Evolutionary conservation across 2,113 vertebrate genomes (phyloP).

Genomic region (Rhinolophus sinicus): DNA sequence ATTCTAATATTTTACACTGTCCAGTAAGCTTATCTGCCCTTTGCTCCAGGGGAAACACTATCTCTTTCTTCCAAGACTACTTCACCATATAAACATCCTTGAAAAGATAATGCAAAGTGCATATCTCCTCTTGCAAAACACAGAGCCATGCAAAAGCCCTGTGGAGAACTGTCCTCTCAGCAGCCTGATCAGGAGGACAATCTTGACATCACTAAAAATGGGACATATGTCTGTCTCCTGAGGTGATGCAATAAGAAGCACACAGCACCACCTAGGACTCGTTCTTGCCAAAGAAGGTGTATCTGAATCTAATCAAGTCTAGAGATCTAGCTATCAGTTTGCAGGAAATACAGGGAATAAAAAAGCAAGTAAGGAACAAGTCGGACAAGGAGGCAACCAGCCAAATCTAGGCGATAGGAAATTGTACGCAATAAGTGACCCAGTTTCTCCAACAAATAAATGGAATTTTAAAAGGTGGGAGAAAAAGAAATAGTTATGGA

Average conservation of each 20-base stretch:
- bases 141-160: neutral
- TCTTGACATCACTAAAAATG: constrained; percentile 7
- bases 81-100: constrained; percentile 1
- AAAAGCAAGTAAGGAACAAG: neutral
- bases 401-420: neutral
- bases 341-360: neutral
- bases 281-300: neutral
- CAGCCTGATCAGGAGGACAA: neutral
- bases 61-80: neutral
- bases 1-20: neutral
- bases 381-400: neutral
- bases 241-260: neutral
- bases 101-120: constrained; percentile 1
- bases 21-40: neutral
- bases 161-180: neutral
- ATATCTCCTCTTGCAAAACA: neutral
- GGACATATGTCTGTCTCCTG: neutral
- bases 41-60: neutral
- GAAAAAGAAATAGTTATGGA: neutral
- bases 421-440: neutral
- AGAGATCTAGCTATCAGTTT: neutral
- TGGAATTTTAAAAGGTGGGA: neutral
- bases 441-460: neutral
- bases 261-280: neutral
- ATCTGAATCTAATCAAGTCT: neutral